These are phyloP conservation scores for Anarrhichthys ocellatus DNA, from an alignment of 2,113 vertebrate species.

Conservation along the genomic window DNA sequence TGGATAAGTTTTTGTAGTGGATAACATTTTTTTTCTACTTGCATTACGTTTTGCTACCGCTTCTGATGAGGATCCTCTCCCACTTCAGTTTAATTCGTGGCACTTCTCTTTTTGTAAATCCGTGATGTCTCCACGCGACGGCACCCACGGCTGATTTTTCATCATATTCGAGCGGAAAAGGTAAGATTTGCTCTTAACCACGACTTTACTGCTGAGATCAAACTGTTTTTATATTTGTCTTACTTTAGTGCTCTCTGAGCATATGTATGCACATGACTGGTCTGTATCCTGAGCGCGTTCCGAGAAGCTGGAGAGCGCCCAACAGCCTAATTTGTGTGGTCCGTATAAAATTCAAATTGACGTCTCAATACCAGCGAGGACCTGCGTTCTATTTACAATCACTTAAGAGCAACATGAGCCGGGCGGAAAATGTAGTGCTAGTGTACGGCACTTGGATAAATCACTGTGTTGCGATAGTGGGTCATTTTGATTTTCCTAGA, in stretches of 20 bases:
- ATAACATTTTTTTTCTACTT: slow-evolving; percentile 72
- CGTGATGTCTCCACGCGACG: slow-evolving; percentile 82
- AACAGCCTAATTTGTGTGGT: slow-evolving; percentile 35
- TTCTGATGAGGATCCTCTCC: slow-evolving; percentile 74
- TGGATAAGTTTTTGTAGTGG: slow-evolving; percentile 82
- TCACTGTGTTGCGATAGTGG: slow-evolving; percentile 21
- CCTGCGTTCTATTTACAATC: slow-evolving; percentile 3
- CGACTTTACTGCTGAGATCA: slow-evolving; percentile 21
- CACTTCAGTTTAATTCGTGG: slow-evolving; percentile 80
- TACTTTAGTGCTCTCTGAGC: slow-evolving; percentile 24
- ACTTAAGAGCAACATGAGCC: background rate
- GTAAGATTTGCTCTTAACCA: slow-evolving; percentile 69
- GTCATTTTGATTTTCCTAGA: slow-evolving; percentile 26
- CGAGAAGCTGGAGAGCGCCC: slow-evolving; percentile 31
- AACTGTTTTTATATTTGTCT: slow-evolving; percentile 1
- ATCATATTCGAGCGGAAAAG: slow-evolving; percentile 65
- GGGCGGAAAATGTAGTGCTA: background rate
- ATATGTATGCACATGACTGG: background rate
- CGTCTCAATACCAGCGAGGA: slow-evolving; percentile 15
- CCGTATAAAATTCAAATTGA: slow-evolving; percentile 32
- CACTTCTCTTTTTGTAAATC: slow-evolving; percentile 80
- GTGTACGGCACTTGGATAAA: slow-evolving; percentile 21
- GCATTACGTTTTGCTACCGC: slow-evolving; percentile 60
- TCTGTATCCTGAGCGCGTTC: slow-evolving; percentile 38
- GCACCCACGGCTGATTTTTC: slow-evolving; percentile 77